Evolutionary conservation across 1,140 invertebrate species (phyloP).

Genomic region (Galleria mellonella): DNA sequence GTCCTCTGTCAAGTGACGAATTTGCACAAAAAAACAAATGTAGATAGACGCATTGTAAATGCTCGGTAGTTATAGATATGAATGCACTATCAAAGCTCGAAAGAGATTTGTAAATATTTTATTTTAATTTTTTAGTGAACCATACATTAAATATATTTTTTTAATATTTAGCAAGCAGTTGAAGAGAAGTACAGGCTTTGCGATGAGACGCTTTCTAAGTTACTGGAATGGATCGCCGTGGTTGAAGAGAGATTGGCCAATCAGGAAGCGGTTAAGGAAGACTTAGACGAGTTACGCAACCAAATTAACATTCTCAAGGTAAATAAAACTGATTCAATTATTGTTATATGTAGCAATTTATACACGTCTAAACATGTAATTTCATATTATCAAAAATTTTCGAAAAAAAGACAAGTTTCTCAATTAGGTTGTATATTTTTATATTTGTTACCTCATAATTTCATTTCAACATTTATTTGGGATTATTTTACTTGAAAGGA

Average conservation of each 20-base stretch:
- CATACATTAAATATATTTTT: conserved; percentile 21
- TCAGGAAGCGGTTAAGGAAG: conserved; percentile 91
- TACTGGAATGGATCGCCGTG: conserved; percentile 91
- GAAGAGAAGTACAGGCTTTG: conserved; percentile 95
- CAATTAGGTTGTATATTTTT: too few species aligned
- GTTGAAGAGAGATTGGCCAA: conserved; percentile 91
- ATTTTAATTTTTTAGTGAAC: not conserved
- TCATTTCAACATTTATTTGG: too few species aligned
- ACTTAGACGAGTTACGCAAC: conserved; percentile 89
- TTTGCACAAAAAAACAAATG: conserved; percentile 3
- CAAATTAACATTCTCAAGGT: conserved; percentile 94
- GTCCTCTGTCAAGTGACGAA: not conserved
- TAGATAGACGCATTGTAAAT: conserved; percentile 21
- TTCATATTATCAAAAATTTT: too few species aligned
- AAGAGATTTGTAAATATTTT: conserved; percentile 5
- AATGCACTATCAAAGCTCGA: conserved; percentile 27
- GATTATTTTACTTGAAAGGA: too few species aligned
- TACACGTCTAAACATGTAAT: too few species aligned
- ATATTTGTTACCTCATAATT: too few species aligned
- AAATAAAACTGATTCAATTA: conserved; percentile 2
- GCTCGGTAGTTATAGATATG: conserved; percentile 20
- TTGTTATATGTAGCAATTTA: not conserved
- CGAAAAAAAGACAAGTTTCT: too few species aligned
- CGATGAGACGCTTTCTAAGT: conserved; percentile 87
- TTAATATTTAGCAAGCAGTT: conserved; percentile 87